A percentile compares a stretch with the other conserved stretches of the same genome.
phyloP scores from a whole-genome alignment of 1,140 invertebrate genomes.

The Potamilus streckersoni region DNA sequence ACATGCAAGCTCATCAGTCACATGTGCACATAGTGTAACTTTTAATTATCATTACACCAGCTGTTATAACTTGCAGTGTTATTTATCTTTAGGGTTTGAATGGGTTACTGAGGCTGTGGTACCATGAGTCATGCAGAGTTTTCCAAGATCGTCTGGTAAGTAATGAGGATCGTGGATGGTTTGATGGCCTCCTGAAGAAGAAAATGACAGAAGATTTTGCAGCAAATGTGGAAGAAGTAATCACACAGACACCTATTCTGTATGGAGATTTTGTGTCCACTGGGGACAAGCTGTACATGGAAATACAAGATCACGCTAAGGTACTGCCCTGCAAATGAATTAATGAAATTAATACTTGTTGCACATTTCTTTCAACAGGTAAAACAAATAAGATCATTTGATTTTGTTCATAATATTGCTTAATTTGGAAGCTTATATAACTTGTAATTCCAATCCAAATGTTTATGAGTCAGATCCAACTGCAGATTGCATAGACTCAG shows the following conservation, averaged over 20 bases:
- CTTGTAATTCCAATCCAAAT: no score
- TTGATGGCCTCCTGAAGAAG: slow-evolving; percentile 58
- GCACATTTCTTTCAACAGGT: no score
- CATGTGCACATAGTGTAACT: no score
- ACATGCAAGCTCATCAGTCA: no score
- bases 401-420: no score
- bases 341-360: no score
- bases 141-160: slow-evolving; percentile 70
- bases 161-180: slow-evolving; percentile 67
- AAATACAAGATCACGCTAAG: slow-evolving; percentile 65
- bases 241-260: slow-evolving; percentile 68
- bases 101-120: slow-evolving; percentile 66
- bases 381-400: no score
- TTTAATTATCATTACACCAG: no score
- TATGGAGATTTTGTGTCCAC: slow-evolving; percentile 65
- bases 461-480: no score
- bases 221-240: slow-evolving; percentile 59
- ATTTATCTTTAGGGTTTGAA: slow-evolving; percentile 40
- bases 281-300: slow-evolving; percentile 58
- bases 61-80: not conserved
- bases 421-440: no score
- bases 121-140: slow-evolving; percentile 68
- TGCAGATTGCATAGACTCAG: no score
- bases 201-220: slow-evolving; percentile 65
- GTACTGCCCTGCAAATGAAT: slow-evolving; percentile 33